Evolutionary conservation across 2,797 vertebrate genomes (phyloP).

Genomic region (Karalla daura): DNA sequence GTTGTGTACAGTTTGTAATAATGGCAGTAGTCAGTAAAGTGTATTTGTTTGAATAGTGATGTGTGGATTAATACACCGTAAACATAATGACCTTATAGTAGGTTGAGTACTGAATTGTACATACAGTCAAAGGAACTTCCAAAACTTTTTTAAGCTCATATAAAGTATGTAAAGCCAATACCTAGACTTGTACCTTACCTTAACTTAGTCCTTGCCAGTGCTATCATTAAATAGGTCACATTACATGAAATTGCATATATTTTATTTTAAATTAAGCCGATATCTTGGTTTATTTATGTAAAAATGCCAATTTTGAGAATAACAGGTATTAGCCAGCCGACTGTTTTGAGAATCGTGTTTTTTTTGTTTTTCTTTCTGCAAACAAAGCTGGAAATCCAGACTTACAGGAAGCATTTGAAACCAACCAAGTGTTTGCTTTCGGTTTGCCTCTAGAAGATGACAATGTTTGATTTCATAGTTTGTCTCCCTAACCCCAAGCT

Average conservation of each 20-base stretch:
- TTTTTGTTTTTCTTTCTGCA: background rate
- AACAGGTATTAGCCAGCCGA: background rate
- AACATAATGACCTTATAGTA: constrained; percentile 19
- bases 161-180: constrained; percentile 10
- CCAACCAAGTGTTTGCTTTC: background rate
- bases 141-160: constrained; percentile 12
- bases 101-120: constrained; percentile 58
- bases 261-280: constrained; percentile 3
- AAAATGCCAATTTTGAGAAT: constrained; percentile 1
- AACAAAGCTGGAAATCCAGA: background rate
- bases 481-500: background rate
- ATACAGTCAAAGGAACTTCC: constrained; percentile 34
- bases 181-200: background rate
- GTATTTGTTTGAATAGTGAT: constrained; percentile 43
- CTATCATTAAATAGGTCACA: background rate
- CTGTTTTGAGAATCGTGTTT: background rate
- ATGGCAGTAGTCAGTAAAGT: constrained; percentile 21
- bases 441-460: background rate
- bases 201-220: background rate
- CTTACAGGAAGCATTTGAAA: background rate
- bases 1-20: constrained; percentile 63
- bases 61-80: constrained; percentile 39
- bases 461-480: background rate
- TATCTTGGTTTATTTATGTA: constrained; percentile 2
- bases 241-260: background rate